Conservation (phyloP, 1,140 invertebrate genomes). For the Zaprionus davidi region DNA sequence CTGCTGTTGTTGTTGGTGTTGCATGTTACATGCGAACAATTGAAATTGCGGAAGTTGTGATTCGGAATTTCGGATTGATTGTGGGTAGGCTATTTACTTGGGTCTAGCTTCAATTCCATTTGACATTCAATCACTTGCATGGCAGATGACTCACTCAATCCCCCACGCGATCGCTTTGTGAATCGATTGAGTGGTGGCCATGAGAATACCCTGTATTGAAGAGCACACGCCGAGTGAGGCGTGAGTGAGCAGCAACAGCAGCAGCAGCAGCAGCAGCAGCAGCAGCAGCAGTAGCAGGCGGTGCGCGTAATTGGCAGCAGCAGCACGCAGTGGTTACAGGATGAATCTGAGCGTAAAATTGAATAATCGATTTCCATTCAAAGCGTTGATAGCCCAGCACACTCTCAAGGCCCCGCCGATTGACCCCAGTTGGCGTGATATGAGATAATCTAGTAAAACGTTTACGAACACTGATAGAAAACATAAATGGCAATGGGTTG, state of each 20-base stretch:
- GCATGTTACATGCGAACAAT: slow-evolving; percentile 50
- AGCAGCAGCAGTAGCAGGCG: neutral
- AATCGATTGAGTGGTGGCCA: slow-evolving; percentile 3
- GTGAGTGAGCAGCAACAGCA: neutral
- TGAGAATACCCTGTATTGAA: slow-evolving; percentile 20
- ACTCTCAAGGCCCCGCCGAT: neutral
- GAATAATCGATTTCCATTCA: slow-evolving; percentile 4
- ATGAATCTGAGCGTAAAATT: slow-evolving; percentile 8
- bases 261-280: no score
- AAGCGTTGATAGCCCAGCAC: neutral
- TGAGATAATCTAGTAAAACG: slow-evolving; percentile 3
- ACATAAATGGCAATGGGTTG: neutral
- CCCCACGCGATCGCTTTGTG: neutral
- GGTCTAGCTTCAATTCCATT: slow-evolving; percentile 12
- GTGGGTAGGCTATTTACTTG: slow-evolving; percentile 14
- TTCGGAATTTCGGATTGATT: slow-evolving; percentile 22
- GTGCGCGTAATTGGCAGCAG: neutral
- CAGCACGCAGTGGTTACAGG: neutral
- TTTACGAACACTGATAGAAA: neutral
- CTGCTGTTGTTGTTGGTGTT: slow-evolving; percentile 14
- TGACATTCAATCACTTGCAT: slow-evolving; percentile 15
- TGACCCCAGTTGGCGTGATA: no score
- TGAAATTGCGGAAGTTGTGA: slow-evolving; percentile 34
- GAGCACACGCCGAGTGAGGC: neutral
- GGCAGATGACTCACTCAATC: slow-evolving; percentile 14